Evolutionary conservation across 2,113 vertebrate genomes (phyloP).

Genomic region (Bos indicus): DNA sequence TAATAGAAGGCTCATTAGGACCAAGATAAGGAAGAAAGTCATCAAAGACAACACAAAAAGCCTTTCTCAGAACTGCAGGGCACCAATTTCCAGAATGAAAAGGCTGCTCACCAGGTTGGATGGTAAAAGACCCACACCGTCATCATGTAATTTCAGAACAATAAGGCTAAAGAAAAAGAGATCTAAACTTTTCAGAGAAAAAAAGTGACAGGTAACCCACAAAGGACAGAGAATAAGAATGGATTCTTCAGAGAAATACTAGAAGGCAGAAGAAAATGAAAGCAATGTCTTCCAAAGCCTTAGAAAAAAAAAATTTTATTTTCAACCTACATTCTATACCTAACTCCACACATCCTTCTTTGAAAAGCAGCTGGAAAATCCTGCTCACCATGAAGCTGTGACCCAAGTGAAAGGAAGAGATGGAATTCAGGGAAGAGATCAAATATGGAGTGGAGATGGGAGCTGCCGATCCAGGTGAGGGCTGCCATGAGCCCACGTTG

Average conservation of each 20-base stretch:
- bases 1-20: not conserved
- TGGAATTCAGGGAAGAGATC: not conserved
- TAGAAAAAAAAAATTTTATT: not conserved
- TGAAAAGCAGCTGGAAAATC: not conserved
- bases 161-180: not conserved
- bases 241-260: not conserved
- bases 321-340: not conserved
- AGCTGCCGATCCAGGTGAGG: not conserved
- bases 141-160: not conserved
- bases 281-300: not conserved
- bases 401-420: not conserved
- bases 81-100: not conserved
- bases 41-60: not conserved
- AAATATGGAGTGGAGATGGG: not conserved
- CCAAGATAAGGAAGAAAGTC: not conserved
- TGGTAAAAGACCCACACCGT: not conserved
- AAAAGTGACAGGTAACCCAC: not conserved
- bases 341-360: not conserved
- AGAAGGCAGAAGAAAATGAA: not conserved
- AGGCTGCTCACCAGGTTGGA: not conserved
- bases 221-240: not conserved
- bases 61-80: not conserved
- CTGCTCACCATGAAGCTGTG: not conserved
- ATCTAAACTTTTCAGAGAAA: not conserved
- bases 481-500: rapidly evolving